Base-by-base conservation (phyloP, 1,140 invertebrate species). In the Lordiphosa stackelbergi region DNA sequence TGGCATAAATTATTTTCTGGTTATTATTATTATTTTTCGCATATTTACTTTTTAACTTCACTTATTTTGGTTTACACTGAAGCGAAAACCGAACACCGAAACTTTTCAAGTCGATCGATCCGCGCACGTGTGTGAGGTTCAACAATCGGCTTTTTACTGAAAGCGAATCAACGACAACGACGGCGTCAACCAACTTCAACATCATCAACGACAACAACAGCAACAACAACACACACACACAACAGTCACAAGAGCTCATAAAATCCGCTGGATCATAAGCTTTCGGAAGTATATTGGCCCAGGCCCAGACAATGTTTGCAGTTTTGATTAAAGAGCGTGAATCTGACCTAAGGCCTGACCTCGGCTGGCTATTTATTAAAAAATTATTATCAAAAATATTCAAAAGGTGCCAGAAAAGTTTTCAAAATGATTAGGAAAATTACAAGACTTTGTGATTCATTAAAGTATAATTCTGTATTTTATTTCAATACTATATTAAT, bases 111-210 rank as follows among this genome's bases (percentile, higher is more conserved):
- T 16, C 35, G 47, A 43, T 49, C 37, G 43, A 60, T 56, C 40
- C 55, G 41, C 41, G 22, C 73, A 73, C 73, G 70, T 79, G 66
- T 57, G 54, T 59, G 63, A 71, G 63, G 68, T 84, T 79, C 58
- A 73, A 79, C 71, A 77, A 64, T 78, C 68, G 71, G 73, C 78
- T 71, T 62, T 63, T 69, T 56, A 85, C 83, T 85, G 66, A 71
- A 55, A 48, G 41, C 55, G 62, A 68, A 68, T 49, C 24, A 66
- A 45, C 43, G 45, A 45, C 48, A 54, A 54, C 40, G 52, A 35
- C 53, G 63, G 34, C 59, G 36, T 35, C 36, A 58, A 61, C 60
- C 16, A 66, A 79, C 70, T 75, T 68, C 43, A 54, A 28, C 60
- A 31, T 31, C 28, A 68, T 49, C 24, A 66, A 45, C 28, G 28